phyloP scores from a whole-genome alignment of 2,797 vertebrate species.

The Sebastiscus albofasciatus region DNA sequence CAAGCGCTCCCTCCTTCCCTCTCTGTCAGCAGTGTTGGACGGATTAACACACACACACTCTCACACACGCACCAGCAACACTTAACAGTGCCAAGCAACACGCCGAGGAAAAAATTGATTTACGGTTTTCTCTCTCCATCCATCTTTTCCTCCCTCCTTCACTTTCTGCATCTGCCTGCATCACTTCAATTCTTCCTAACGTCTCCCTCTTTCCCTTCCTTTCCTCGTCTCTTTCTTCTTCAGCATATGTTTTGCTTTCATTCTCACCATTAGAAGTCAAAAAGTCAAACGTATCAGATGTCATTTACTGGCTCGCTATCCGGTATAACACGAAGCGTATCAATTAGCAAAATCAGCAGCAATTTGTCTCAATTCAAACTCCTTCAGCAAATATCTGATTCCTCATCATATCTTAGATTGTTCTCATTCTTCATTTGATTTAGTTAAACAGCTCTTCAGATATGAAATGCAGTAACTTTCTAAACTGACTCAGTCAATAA shows the following conservation, averaged over 20 bases:
- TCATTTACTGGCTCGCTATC: neutral
- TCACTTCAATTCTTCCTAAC: neutral
- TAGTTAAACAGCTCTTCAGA: neutral
- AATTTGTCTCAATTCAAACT: neutral
- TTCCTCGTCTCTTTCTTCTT: neutral
- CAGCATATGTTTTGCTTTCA: neutral
- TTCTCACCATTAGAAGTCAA: neutral
- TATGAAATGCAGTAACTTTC: neutral
- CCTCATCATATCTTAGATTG: neutral
- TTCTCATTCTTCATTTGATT: neutral
- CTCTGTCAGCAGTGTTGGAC: constrained; percentile 34
- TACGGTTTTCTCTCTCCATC: constrained; percentile 15
- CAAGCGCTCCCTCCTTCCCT: neutral
- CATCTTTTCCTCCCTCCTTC: neutral
- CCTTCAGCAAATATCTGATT: neutral
- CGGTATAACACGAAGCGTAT: neutral
- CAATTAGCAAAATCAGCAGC: neutral
- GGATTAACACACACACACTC: constrained; percentile 9
- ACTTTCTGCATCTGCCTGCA: neutral
- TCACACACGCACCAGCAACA: neutral
- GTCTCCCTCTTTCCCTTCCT: neutral
- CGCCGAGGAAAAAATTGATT: constrained; percentile 39
- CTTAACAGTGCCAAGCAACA: constrained; percentile 17
- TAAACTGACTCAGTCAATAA: neutral
- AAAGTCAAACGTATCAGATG: neutral